Evolutionary conservation across 2,888 invertebrate species (phyloP), one percentile per base, ranked within the genome.

Genomic region (Chalcis sispes): DNA sequence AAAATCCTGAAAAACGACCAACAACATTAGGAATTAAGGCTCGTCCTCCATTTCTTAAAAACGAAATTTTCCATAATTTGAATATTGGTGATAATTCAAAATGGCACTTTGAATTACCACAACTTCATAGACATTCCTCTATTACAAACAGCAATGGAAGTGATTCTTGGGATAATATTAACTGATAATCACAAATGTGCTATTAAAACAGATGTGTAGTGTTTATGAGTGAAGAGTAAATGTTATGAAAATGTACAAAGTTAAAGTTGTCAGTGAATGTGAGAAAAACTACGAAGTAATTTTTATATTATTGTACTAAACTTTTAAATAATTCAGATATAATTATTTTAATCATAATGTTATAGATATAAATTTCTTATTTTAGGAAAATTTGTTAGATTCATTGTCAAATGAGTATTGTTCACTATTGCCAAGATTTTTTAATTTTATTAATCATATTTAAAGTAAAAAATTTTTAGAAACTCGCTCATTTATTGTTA

Each of bases 21-120:
- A 93, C 94, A 1, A 95, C 95, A 0, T 90, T 91, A 78, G 94
- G 94, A 32, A 92, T 96, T 25, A 89, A 91, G 50, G 91, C 92
- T 0, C 90, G 91, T 7, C 91, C 92, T 0, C 94, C 94, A 0
- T 89, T 93, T 0, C 78, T 80, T 18, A 83, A 82, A 71, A 80
- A 80, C 42, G 80, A 82, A 69, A 75, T 65, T 29, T 66, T 48
- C n/a, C 79, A 80, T 56, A 89, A 88, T 81, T 87, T 90, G n/a
- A 82, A 80, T 29, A 88, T 89, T 0, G 89, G 89, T 72, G 86
- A 83, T 42, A 83, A 83, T 74, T 79, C 88, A 0, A 86, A 86
- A 10, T 91, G 90, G 88, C 92, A 92, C 84, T 92, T 91, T 84
- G 89, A 89, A 8, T 85, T 92, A 56, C 92, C 92, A 1, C 84